These are phyloP conservation scores for Parauchenoglanis punctatus DNA, from an alignment of 2,797 vertebrate species.

Conservation along the genomic window DNA sequence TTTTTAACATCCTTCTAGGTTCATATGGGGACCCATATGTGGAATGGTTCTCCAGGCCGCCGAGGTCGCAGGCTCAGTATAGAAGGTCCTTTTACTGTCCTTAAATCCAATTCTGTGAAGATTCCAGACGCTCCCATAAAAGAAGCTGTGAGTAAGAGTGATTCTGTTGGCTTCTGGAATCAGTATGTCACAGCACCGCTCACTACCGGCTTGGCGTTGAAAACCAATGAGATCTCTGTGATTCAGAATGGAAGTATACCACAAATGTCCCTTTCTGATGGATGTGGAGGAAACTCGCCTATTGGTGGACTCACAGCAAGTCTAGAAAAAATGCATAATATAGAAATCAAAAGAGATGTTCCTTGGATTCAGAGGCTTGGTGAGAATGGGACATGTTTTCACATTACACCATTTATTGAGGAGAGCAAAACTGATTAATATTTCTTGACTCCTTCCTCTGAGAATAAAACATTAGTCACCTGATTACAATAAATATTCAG, in stretches of 20 bases:
- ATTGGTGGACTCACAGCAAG: conserved; percentile 91
- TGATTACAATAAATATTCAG: conserved; percentile 7
- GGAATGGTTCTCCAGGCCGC: conserved; percentile 84
- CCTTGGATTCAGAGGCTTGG: conserved; percentile 95
- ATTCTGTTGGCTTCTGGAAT: conserved; percentile 94
- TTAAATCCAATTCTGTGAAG: conserved; percentile 92
- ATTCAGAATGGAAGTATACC: conserved; percentile 96
- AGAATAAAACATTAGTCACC: neutral
- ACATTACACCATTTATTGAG: conserved; percentile 91
- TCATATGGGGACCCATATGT: conserved; percentile 91
- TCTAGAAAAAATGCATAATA: conserved; percentile 90
- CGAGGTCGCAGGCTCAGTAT: conserved; percentile 91
- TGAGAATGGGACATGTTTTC: conserved; percentile 89
- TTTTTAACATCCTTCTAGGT: conserved; percentile 75
- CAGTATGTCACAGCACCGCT: conserved; percentile 90
- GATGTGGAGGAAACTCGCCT: conserved; percentile 91
- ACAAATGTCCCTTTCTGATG: conserved; percentile 85
- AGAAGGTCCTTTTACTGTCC: conserved; percentile 93
- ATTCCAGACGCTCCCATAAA: conserved; percentile 95
- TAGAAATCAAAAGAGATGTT: conserved; percentile 88
- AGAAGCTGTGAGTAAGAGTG: conserved; percentile 87
- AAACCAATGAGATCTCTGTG: conserved; percentile 97
- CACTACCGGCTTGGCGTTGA: conserved; percentile 94
- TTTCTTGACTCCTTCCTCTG: conserved; percentile 13
- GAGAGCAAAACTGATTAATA: conserved; percentile 82